Evolutionary conservation across 2,797 vertebrate species (phyloP), one percentile per base, ranked within the genome.

Genomic region (Lutjanus argentimaculatus): DNA sequence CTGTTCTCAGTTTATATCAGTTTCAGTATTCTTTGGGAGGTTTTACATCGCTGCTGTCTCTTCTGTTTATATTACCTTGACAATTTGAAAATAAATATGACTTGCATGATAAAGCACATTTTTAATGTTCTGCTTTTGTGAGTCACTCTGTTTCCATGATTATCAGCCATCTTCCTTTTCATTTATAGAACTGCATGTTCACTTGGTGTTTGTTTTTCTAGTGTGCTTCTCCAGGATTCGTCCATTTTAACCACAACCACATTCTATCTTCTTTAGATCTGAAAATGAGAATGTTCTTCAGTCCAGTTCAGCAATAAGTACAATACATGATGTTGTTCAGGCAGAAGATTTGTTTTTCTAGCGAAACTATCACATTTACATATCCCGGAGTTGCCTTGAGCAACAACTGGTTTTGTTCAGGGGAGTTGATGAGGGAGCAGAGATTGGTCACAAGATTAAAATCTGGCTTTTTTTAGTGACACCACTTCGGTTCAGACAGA

Each of bases 41-140:
- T 76, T 79, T 89, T 59, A 75, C 76, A 49, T 78, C 19, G 81
- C 70, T 69, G 53, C 73, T 62, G 45, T 89, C 70, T 77, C 21
- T 78, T 83, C 67, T 91, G 75, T 90, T 91, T 80, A 87, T 83
- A 81, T 69, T 82, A 73, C 84, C 64, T 76, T 76, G 58, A 85
- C 36, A 45, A 73, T 87, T 85, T 69, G 61, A 91, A 92, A 94
- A 94, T 94, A 94, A 93, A 95, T 82, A 86, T 85, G 53, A 89
- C 85, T 82, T 88, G 94, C 93, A 95, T 94, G 92, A 91, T 76
- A 56, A 93, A 91, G 85, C 86, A 89, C 49, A 82, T 70, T 81
- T 77, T 72, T 17, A 42, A 72, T 52, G 79, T 69, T 83, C n/a
- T 67, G 15, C n/a, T 83, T 87, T 87, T 88, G 13, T 87, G 65